Conservation (phyloP, 2,797 vertebrate genomes). For the Apogon hyalosoma region DNA sequence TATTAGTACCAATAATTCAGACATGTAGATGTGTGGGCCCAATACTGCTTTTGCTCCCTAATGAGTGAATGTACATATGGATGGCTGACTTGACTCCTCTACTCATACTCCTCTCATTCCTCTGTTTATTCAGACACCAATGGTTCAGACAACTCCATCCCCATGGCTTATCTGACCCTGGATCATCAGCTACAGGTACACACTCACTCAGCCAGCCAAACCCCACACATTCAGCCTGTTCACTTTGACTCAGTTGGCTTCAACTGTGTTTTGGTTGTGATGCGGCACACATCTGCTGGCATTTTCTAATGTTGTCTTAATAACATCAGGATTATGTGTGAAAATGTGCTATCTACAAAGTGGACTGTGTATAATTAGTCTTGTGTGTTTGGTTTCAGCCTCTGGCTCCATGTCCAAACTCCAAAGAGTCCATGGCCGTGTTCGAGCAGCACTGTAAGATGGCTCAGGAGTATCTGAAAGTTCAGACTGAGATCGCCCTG, state of each 20-base stretch:
- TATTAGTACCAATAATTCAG: too few species aligned
- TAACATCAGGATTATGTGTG: conserved; percentile 49
- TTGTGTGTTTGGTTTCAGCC: conserved; percentile 87
- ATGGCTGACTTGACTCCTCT: neutral
- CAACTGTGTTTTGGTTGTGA: neutral
- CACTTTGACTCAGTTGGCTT: conserved; percentile 1
- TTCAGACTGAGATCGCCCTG: conserved; percentile 98
- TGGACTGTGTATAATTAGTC: conserved; percentile 54
- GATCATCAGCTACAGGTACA: conserved; percentile 98
- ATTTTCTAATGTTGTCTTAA: conserved; percentile 31
- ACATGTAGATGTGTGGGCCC: too few species aligned
- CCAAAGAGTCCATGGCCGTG: conserved; percentile 99
- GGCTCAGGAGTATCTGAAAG: conserved; percentile 99
- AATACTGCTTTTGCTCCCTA: too few species aligned
- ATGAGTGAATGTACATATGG: too few species aligned
- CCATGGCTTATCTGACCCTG: conserved; percentile 99
- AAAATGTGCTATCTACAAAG: conserved; percentile 60
- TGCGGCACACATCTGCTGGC: neutral
- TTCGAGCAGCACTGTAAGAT: conserved; percentile 99
- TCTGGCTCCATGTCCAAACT: conserved; percentile 97
- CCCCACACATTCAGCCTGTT: neutral
- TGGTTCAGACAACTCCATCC: conserved; percentile 99
- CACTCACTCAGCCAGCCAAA: neutral
- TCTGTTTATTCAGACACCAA: conserved; percentile 89
- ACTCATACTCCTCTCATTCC: conserved; percentile 3